These are phyloP conservation scores for Myiopsitta monachus DNA, from an alignment of 2,113 vertebrate genomes.

Conservation along the genomic window DNA sequence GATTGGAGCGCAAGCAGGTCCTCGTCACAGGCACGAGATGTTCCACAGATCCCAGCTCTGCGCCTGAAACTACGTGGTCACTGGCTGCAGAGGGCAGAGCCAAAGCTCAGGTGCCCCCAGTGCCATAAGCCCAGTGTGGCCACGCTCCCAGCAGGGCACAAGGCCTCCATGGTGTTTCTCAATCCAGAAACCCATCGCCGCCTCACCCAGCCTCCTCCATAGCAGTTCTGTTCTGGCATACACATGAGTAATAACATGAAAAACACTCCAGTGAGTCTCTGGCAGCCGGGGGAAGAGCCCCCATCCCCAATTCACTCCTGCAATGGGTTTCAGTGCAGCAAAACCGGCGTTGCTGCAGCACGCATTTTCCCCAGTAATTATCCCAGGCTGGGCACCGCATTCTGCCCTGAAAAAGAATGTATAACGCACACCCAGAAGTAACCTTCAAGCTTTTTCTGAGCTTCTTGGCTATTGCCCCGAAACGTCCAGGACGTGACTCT, in stretches of 20 bases:
- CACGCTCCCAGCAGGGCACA: neutral
- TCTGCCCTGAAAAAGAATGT: neutral
- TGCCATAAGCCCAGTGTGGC: neutral
- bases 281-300: neutral
- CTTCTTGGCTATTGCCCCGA: neutral
- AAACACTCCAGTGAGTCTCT: neutral
- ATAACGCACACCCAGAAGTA: neutral
- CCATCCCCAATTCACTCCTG: neutral
- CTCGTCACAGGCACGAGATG: neutral
- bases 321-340: neutral
- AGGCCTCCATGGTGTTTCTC: neutral
- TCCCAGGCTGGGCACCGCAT: neutral
- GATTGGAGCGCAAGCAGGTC: neutral
- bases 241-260: neutral
- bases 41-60: neutral
- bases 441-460: neutral
- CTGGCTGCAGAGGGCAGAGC: neutral
- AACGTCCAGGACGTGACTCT: neutral
- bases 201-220: neutral
- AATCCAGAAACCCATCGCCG: neutral
- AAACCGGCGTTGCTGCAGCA: neutral
- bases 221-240: neutral
- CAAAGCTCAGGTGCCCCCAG: neutral
- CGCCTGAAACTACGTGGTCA: fast-evolving
- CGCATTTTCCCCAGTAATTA: neutral